A percentile compares a stretch with the other conserved stretches of the same genome.
These are phyloP conservation scores for Axis porcinus DNA, from an alignment of 2,113 vertebrate species.

Conservation along the genomic window DNA sequence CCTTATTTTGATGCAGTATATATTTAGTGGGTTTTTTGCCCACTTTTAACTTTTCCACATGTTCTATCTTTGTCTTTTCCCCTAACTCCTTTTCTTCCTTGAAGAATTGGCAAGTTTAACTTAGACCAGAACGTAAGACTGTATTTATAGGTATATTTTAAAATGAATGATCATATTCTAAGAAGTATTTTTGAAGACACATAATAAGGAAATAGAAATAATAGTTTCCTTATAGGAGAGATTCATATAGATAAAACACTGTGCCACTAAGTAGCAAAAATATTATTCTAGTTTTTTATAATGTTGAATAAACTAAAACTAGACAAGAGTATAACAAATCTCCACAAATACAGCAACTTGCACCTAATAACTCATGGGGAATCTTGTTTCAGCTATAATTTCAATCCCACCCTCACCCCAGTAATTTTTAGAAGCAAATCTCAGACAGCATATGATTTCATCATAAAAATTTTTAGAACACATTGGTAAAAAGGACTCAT, in stretches of 20 bases:
- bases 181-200: neutral
- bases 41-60: neutral
- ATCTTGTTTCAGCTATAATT: neutral
- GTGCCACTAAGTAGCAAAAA: neutral
- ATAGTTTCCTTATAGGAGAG: neutral
- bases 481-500: neutral
- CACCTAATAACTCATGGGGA: neutral
- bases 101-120: neutral
- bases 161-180: neutral
- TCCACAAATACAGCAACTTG: neutral
- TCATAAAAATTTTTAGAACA: neutral
- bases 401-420: neutral
- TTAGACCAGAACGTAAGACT: neutral
- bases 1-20: neutral
- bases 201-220: neutral
- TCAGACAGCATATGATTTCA: neutral
- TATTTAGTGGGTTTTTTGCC: neutral
- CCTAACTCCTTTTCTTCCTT: neutral
- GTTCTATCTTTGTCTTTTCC: neutral
- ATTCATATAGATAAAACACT: neutral
- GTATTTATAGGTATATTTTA: neutral
- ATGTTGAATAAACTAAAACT: neutral
- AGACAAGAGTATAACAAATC: neutral
- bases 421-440: neutral
- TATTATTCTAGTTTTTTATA: neutral